phyloP scores from a whole-genome alignment of 2,797 vertebrate genomes.

The Cirrhinus mrigala region DNA sequence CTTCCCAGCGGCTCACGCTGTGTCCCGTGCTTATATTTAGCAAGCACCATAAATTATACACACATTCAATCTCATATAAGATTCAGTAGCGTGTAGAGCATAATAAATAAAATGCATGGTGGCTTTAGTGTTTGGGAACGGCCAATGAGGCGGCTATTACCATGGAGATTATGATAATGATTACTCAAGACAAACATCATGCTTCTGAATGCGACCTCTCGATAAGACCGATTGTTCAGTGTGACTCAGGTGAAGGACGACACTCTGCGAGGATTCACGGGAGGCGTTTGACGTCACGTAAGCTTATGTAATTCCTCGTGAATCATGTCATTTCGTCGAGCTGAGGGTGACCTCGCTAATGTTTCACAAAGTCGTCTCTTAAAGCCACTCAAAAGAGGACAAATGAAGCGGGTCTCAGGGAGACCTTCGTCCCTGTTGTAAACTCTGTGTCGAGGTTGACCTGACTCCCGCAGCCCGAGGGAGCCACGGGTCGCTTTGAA shows the following conservation, averaged over 20 bases:
- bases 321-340: background rate
- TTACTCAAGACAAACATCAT: background rate
- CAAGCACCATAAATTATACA: constrained; percentile 47
- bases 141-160: background rate
- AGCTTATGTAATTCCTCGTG: constrained; percentile 14
- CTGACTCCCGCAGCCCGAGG: constrained; percentile 15
- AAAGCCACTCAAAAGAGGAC: constrained; percentile 14
- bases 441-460: constrained; percentile 7
- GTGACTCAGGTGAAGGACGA: constrained; percentile 12
- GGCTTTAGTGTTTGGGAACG: background rate
- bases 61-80: constrained; percentile 31
- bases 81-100: constrained; percentile 6
- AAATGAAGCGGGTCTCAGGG: background rate
- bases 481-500: constrained; percentile 13
- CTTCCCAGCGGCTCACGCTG: background rate
- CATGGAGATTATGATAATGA: constrained; percentile 29
- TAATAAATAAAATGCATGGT: background rate
- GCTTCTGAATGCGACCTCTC: background rate
- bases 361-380: constrained; percentile 31
- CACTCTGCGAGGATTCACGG: background rate
- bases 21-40: constrained; percentile 41
- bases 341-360: constrained; percentile 24
- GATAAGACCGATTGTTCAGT: background rate
- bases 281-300: constrained; percentile 8
- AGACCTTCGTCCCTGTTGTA: constrained; percentile 18